Percentiles rank a stretch among this genome's conserved stretches.
These are phyloP conservation scores for Agapornis canus DNA, from an alignment of 2,797 vertebrate species.

Conservation along the genomic window DNA sequence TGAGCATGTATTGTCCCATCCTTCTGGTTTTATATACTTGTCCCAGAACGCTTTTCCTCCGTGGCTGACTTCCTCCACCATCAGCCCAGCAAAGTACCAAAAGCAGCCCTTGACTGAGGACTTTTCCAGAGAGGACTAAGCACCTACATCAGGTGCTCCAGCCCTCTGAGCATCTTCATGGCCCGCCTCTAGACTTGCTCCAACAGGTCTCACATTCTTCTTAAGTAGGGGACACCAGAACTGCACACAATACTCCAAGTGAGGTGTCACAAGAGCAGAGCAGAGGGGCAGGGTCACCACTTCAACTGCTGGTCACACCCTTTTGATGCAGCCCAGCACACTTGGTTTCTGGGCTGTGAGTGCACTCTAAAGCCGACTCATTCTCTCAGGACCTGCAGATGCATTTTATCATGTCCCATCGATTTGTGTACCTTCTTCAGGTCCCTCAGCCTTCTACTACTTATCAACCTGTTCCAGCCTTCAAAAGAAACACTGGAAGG, in stretches of 20 bases:
- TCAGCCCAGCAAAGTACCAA: neutral
- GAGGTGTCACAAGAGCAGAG: neutral
- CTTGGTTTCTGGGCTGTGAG: neutral
- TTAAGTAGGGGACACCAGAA: neutral
- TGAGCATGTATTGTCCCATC: neutral
- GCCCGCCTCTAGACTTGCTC: neutral
- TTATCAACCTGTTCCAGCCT: neutral
- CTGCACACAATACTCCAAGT: neutral
- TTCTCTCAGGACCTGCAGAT: neutral
- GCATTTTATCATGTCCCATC: neutral
- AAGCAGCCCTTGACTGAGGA: neutral
- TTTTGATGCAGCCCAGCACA: neutral
- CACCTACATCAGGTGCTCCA: neutral
- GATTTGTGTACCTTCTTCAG: neutral
- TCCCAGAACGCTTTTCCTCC: neutral
- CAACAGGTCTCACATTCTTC: neutral
- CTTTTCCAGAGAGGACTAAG: neutral
- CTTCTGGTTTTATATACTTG: neutral
- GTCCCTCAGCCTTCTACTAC: neutral
- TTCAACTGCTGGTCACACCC: neutral
- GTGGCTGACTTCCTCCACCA: neutral
- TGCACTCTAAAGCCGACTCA: neutral
- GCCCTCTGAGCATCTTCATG: neutral
- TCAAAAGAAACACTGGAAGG: neutral
- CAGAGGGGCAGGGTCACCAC: neutral